Conservation (phyloP, 2,888 invertebrate genomes). For the Sarcophaga subvicina region DNA sequence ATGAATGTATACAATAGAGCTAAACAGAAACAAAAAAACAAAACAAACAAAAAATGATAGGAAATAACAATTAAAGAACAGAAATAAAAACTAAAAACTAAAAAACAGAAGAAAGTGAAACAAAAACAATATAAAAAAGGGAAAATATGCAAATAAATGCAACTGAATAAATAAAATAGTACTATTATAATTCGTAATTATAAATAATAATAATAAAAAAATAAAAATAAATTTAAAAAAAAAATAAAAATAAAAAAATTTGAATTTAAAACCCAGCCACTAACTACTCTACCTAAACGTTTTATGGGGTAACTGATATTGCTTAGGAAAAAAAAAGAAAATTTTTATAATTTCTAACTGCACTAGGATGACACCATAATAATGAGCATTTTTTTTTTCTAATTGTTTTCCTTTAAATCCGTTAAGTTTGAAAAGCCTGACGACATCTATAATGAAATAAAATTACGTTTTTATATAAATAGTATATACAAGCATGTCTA, state of each 20-base stretch:
- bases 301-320: not conserved
- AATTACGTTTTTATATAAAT: not conserved
- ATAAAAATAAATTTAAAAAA: slow-evolving; percentile 59
- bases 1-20: slow-evolving; percentile 45
- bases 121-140: slow-evolving; percentile 54
- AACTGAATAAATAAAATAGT: slow-evolving; percentile 70
- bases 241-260: slow-evolving; percentile 47
- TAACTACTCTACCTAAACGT: slow-evolving; percentile 13
- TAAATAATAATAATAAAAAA: slow-evolving; percentile 69
- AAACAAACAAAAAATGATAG: slow-evolving; percentile 34
- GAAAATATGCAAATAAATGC: slow-evolving; percentile 65
- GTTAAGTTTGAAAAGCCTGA: not conserved
- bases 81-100: slow-evolving; percentile 48
- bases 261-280: slow-evolving; percentile 47
- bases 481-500: not conserved
- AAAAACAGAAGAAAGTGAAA: slow-evolving; percentile 55
- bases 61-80: slow-evolving; percentile 1
- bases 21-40: slow-evolving; percentile 50
- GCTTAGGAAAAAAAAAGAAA: not conserved
- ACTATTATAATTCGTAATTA: slow-evolving; percentile 72
- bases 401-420: not conserved
- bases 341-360: not conserved
- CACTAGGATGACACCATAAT: not conserved
- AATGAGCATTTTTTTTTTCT: not conserved
- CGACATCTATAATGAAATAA: not conserved